Percentiles rank a stretch among this genome's conserved stretches.
phyloP scores from a whole-genome alignment of 2,888 invertebrate genomes.

The Sericinus montela region DNA sequence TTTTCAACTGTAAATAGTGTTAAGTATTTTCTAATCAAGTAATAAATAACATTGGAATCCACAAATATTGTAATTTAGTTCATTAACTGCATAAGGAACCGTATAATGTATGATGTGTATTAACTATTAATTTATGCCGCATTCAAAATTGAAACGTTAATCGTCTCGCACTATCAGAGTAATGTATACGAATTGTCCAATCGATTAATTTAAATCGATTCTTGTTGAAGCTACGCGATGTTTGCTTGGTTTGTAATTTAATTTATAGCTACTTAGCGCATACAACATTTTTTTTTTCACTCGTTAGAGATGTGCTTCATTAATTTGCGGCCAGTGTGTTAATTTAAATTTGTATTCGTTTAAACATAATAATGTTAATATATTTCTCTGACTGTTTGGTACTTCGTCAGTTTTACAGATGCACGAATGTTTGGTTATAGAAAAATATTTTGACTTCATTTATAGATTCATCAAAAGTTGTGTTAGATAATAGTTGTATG shows the following conservation, averaged over 20 bases:
- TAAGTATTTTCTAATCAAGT: constrained; percentile 29
- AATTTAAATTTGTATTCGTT: no score
- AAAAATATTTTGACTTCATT: no score
- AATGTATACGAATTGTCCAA: constrained; percentile 29
- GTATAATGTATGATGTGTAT: constrained; percentile 32
- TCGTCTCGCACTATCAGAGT: constrained; percentile 20
- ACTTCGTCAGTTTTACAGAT: no score
- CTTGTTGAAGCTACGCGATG: constrained; percentile 19
- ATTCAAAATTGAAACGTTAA: constrained; percentile 25
- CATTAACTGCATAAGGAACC: constrained; percentile 42
- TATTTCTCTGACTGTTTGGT: no score
- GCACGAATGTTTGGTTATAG: no score
- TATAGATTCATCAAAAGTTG: no score
- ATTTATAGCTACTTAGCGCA: constrained; percentile 14
- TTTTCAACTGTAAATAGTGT: constrained; percentile 16
- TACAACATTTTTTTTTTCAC: background rate
- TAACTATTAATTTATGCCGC: constrained; percentile 36
- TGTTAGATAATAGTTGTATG: no score
- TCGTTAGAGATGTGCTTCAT: constrained; percentile 3
- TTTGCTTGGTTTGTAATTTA: constrained; percentile 9
- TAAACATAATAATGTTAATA: no score
- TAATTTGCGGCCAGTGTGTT: constrained; percentile 3
- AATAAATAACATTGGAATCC: constrained; percentile 39
- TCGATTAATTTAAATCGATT: constrained; percentile 32
- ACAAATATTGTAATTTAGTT: constrained; percentile 39